phyloP scores from a whole-genome alignment of 2,888 invertebrate species.

The Lobophora halterata region DNA sequence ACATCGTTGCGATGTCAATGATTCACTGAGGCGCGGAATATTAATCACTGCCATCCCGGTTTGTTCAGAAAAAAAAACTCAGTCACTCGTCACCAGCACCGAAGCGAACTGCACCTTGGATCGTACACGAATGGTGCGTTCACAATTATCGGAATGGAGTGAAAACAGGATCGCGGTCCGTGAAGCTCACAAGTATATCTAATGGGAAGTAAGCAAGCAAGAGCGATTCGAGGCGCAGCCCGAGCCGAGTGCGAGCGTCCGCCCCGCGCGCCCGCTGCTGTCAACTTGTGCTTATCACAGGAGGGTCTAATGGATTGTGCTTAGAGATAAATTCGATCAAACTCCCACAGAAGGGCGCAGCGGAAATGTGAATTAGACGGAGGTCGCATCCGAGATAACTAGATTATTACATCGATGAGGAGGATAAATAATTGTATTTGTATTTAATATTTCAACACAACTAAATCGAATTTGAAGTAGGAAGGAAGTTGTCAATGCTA shows the following conservation, averaged over 20 bases:
- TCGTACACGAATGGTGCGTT: conserved; percentile 22
- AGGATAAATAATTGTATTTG: no score
- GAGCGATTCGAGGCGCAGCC: conserved; percentile 15
- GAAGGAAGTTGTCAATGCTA: conserved; percentile 16
- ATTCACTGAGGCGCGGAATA: conserved; percentile 51
- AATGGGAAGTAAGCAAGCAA: conserved; percentile 34
- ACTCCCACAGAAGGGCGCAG: conserved; percentile 63
- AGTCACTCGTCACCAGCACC: conserved; percentile 38
- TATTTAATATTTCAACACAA: conserved; percentile 12
- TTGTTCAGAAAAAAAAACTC: conserved; percentile 41
- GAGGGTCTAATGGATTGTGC: conserved; percentile 71
- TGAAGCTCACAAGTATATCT: conserved; percentile 37
- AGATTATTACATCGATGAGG: conserved; percentile 20
- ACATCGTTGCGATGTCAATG: conserved; percentile 50
- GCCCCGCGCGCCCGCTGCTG: conserved; percentile 50
- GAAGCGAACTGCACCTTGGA: conserved; percentile 32
- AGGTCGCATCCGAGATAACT: conserved; percentile 35
- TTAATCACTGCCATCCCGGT: conserved; percentile 52
- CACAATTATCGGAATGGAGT: conserved; percentile 20
- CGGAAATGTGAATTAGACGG: conserved; percentile 65
- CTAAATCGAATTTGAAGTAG: conserved; percentile 5
- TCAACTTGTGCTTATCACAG: conserved; percentile 63
- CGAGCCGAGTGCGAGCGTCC: conserved; percentile 39
- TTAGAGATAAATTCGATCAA: conserved; percentile 71
- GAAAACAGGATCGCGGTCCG: conserved; percentile 20